phyloP scores from a whole-genome alignment of 2,888 invertebrate genomes.

The Melieria crassipennis region DNA sequence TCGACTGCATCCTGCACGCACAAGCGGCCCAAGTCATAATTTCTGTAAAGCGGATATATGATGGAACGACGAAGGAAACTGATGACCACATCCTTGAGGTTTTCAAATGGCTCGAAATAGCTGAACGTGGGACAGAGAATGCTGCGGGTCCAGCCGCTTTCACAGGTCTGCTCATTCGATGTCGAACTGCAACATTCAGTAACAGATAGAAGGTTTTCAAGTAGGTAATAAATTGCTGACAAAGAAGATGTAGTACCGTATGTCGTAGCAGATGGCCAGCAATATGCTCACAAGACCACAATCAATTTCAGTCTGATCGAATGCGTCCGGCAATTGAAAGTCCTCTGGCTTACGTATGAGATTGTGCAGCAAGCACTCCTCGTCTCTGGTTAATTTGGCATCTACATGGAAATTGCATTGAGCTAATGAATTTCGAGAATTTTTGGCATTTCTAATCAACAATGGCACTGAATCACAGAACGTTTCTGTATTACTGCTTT shows the following conservation, averaged over 20 bases:
- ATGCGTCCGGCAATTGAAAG: constrained; percentile 41
- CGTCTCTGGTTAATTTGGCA: constrained; percentile 52
- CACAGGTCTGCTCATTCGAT: constrained; percentile 60
- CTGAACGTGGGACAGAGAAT: constrained; percentile 57
- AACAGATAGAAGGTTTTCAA: no score
- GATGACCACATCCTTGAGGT: constrained; percentile 55
- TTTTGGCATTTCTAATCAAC: no score
- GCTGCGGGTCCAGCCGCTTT: constrained; percentile 62
- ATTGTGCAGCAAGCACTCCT: constrained; percentile 56
- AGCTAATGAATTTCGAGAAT: no score
- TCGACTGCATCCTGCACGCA: constrained; percentile 60
- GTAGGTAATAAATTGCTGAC: no score
- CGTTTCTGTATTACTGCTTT: no score
- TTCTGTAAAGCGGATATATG: constrained; percentile 62
- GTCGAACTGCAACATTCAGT: constrained; percentile 48
- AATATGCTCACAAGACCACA: constrained; percentile 61
- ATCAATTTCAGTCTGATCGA: constrained; percentile 54
- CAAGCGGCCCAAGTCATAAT: constrained; percentile 57
- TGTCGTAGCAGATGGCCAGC: constrained; percentile 62
- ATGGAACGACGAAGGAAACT: constrained; percentile 60
- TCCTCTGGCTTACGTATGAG: constrained; percentile 49
- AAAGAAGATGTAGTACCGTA: constrained; percentile 46
- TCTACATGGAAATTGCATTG: constrained; percentile 41
- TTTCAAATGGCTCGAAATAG: constrained; percentile 60
- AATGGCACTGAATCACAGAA: no score